Evolutionary conservation across 2,888 invertebrate species (phyloP).

Genomic region (Trissolcus japonicus): DNA sequence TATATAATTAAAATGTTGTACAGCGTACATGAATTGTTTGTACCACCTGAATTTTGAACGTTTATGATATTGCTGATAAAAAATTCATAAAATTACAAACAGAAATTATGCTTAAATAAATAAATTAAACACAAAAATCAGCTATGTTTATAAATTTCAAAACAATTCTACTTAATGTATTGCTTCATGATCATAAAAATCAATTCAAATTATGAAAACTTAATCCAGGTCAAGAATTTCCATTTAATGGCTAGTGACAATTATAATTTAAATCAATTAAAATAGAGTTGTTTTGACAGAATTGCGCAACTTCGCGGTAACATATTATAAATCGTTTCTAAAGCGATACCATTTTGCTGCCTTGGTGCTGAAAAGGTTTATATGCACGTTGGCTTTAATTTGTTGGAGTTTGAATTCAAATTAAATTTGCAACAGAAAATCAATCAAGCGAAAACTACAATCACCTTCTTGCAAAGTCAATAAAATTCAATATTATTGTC

Average conservation of each 20-base stretch:
- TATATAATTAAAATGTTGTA: no score
- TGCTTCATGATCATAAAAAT: neutral
- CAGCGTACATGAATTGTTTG: no score
- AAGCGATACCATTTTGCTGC: constrained; percentile 16
- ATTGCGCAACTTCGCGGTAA: constrained; percentile 21
- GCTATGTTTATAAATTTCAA: neutral
- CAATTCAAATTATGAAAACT: neutral
- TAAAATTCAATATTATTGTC: neutral
- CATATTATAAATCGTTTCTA: constrained; percentile 10
- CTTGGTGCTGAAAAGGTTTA: constrained; percentile 13
- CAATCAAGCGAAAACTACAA: neutral
- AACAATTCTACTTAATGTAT: neutral
- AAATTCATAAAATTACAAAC: neutral
- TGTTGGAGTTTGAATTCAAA: constrained; percentile 4
- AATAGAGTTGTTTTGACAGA: neutral
- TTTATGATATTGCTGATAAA: no score
- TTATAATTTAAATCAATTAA: constrained; percentile 14
- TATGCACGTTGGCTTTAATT: constrained; percentile 6
- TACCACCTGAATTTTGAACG: no score
- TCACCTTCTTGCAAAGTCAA: neutral
- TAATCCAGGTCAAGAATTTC: constrained; percentile 6
- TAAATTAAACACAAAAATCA: neutral
- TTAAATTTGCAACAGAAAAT: constrained; percentile 7
- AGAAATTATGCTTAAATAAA: neutral
- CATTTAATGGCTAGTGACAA: constrained; percentile 9